These are phyloP conservation scores for Subacronicta megacephala DNA, from an alignment of 2,888 invertebrate genomes.

Conservation along the genomic window DNA sequence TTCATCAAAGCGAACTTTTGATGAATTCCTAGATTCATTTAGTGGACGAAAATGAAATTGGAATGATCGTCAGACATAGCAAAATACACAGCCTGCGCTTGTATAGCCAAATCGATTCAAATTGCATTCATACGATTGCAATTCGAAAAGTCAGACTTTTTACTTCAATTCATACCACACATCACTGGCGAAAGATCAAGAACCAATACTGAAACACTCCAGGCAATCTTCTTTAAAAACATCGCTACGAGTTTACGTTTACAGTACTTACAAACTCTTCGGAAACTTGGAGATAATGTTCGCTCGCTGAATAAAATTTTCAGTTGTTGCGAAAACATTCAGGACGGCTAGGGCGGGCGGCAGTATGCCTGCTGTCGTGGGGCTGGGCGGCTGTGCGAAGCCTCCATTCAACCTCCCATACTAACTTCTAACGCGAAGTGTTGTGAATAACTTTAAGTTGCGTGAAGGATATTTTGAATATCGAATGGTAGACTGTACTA, in stretches of 20 bases:
- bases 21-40: too few species aligned
- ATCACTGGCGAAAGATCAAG: background rate
- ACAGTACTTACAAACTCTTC: slow-evolving; percentile 44
- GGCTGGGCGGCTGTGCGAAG: slow-evolving; percentile 72
- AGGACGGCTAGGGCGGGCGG: slow-evolving; percentile 73
- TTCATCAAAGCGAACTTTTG: too few species aligned
- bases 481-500: slow-evolving; percentile 18
- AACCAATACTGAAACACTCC: slow-evolving; percentile 5
- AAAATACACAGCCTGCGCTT: background rate
- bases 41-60: slow-evolving; percentile 1
- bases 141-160: slow-evolving; percentile 4
- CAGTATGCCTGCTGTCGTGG: slow-evolving; percentile 72
- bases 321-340: slow-evolving; percentile 67
- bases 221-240: slow-evolving; percentile 15
- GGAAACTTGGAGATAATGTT: slow-evolving; percentile 61
- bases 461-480: slow-evolving; percentile 25
- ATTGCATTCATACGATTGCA: slow-evolving; percentile 12
- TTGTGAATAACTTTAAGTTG: slow-evolving; percentile 47
- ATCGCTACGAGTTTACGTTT: slow-evolving; percentile 28
- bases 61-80: slow-evolving; percentile 5
- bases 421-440: slow-evolving; percentile 53
- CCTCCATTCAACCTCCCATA: slow-evolving; percentile 51
- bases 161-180: slow-evolving; percentile 1
- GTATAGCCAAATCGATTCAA: slow-evolving; percentile 5
- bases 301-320: slow-evolving; percentile 72